Evolutionary conservation across 2,113 vertebrate genomes (phyloP), one percentile per base, ranked within the genome.

Genomic region (Arothron firmamentum): DNA sequence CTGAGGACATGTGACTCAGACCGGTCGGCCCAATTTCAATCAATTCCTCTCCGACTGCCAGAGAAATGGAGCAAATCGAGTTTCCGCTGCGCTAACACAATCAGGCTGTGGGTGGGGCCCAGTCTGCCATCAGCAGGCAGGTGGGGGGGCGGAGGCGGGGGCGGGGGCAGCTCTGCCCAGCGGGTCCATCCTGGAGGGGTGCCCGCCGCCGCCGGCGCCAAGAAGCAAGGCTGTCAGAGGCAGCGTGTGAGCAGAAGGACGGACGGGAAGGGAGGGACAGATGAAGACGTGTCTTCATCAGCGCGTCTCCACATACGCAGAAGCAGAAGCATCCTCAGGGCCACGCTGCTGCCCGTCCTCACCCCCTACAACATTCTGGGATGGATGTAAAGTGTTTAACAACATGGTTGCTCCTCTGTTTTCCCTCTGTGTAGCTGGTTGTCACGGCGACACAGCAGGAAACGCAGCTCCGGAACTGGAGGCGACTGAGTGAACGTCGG

Each of bases 21-120:
- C 73, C 70, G 81, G 85, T 88, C 87, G 81, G 58, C 70, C 72
- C 81, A 84, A 88, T 82, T 75, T 72, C 84, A 83, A 88, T 87
- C 79, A 85, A 82, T 87, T 82, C 79, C 81, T 79, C 74, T 81
- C 78, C 53, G 50, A 82, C 73, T 76, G 83, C 74, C 69, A 13
- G 59, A 82, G 77, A 75, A 85, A 79, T 80, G 77, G 46, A 85
- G 62, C 77, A 83, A 85, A 88, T 87, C 28, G 48, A 67, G 80
- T 91, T 90, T 84, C 55, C 78, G 73, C 80, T 69, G 23, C 15
- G 72, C 66, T 90, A 84, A 90, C 82, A 63, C 76, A 80, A 87
- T 88, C 84, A 88, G 83, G 79, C 71, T 66, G 72, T 82, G 80
- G 85, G 85, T 76, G 80, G 82, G 77, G 79, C 61, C 68, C 88